Evolutionary conservation across 2,888 invertebrate species (phyloP), one percentile per base, ranked within the genome.

Genomic region (Tachina lurida): DNA sequence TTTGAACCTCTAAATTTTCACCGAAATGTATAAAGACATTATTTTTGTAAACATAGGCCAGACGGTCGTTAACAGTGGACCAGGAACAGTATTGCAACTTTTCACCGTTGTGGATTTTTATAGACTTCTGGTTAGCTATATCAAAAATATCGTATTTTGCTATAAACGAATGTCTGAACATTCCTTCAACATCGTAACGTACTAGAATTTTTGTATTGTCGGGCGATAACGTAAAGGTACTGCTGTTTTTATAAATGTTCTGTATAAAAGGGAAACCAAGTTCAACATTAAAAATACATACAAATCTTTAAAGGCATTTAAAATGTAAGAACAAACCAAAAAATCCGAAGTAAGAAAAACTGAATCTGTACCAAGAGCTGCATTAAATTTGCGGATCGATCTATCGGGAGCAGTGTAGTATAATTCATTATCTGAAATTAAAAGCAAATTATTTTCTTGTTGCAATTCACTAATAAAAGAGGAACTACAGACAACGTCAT

Each of bases 31-130:
- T 88, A 90, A 94, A 96, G 63, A 96, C 95, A 89, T 97, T 95
- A 89, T 96, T 96, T 58, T 95, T 92, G 73, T 94, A 93, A 0
- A 96, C 96, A 89, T 95, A 96, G 0, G 95, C 95, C 73, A 95
- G 88, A 0, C 93, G 93, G 88, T 93, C 93, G 17, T 93, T 94
- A 2, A 89, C 88, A 0, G 95, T 94, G 2, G 94, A 93, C 94
- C 95, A 96, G 0, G 93, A 90, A 8, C 95, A 96, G n/a, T 94
- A 93, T 88, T 96, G 95, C 22, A 96, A 90, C 3, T 94, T 94
- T 41, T 92, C 91, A 7, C 94, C 94, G 63, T 93, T 91, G 19
- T 94, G 95, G 19, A 96, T 91, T 74, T 68, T 60, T 7, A 91
- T 67, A 92, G 92, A 63, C 88, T 89, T 84, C 95, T 95, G 90